These are phyloP conservation scores for Phrixothrix hirtus DNA, from an alignment of 2,888 invertebrate genomes.

Conservation along the genomic window DNA sequence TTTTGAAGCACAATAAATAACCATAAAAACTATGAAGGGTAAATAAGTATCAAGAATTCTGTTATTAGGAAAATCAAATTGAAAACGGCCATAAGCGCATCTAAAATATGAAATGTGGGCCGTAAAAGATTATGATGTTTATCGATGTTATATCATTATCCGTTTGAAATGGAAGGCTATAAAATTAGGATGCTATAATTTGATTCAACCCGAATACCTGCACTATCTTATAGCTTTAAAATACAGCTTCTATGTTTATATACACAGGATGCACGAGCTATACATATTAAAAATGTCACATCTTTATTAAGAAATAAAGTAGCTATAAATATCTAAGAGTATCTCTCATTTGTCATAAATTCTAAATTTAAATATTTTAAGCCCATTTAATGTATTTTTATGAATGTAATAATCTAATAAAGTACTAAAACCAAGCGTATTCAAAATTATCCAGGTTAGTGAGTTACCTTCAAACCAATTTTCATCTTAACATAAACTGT, in stretches of 20 bases:
- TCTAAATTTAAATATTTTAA: too few relatives aligned
- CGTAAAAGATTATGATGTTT: conserved; percentile 3
- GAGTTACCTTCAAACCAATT: conserved; percentile 18
- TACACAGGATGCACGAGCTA: too few relatives aligned
- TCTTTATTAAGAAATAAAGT: too few relatives aligned
- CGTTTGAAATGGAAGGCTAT: not conserved
- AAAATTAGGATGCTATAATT: not conserved
- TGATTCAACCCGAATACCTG: too few relatives aligned
- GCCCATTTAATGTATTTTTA: too few relatives aligned
- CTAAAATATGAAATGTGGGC: not conserved
- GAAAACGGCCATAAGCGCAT: not conserved
- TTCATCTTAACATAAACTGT: conserved; percentile 20
- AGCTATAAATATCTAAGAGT: too few relatives aligned
- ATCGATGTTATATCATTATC: conserved; percentile 3
- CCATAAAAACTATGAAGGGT: not conserved
- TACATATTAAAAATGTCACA: too few relatives aligned
- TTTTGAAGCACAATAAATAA: not conserved
- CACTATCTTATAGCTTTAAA: too few relatives aligned
- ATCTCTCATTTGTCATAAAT: too few relatives aligned
- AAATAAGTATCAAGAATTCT: not conserved
- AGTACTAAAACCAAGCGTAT: not conserved
- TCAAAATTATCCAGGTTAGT: not conserved
- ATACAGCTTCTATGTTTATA: too few relatives aligned
- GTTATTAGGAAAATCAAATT: conserved; percentile 2
- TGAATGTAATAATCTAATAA: too few relatives aligned